Evolutionary conservation across 2,797 vertebrate genomes (phyloP), one percentile per base, ranked within the genome.

Genomic region (Mycteria americana): DNA sequence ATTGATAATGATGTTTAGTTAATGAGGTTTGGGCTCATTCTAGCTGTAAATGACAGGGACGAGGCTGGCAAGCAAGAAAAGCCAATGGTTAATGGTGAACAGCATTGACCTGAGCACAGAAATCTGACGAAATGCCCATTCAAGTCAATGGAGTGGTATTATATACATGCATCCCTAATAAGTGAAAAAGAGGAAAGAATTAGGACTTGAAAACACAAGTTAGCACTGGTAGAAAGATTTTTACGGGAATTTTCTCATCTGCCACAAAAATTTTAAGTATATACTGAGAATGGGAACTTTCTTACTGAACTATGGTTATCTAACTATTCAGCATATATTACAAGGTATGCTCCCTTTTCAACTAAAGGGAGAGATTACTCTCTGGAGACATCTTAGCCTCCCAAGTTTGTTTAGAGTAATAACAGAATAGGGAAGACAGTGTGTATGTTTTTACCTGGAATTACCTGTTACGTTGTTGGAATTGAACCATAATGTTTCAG

Each of bases 91-190:
- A 59, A 60, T 56, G 8, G 7, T 51, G 62, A 88, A 45, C 9
- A 60, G 24, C n/a, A 41, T 8, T 87, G 79, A 79, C 8, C 10
- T 39, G 13, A 94, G 41, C 24, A 75, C 22, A 78, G 57, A 83
- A 85, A 69, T 62, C 30, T 63, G 39, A 53, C 12, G 7, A 39
- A 85, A 64, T 12, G 25, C 5, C 11, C 23, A 1, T 64, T 91
- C 35, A 57, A 62, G 7, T 54, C 53, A 28, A 39, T 33, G 25
- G 9, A 51, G 9, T 59, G 10, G n/a, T 45, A 69, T 12, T 24
- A n/a, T 19, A 39, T 1, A 45, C 0, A 0, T 33, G 5, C 4
- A 56, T 24, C 4, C 21, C 8, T 39, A 30, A 3, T 35, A 69
- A 91, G 2, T 43, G 27, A 28, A 68, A 68, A 87, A 59, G 17